Conservation (phyloP, 37 sponge, comb jelly and placozoan genomes). For the Oopsacas minuta region DNA sequence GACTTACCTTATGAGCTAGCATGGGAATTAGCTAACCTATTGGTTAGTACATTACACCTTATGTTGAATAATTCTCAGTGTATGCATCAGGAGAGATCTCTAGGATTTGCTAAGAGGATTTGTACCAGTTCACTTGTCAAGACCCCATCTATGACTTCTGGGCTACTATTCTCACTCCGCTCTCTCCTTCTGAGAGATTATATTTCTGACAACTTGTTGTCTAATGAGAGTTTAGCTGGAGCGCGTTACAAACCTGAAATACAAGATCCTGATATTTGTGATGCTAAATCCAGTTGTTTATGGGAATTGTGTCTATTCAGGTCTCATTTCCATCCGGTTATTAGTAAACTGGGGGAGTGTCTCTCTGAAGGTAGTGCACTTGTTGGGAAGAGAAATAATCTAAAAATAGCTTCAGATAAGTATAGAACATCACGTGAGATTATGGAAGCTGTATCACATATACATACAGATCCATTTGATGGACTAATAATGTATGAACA, state of each 20-base stretch:
- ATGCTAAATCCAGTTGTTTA: not conserved
- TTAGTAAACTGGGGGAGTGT: not conserved
- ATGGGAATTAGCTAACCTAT: not conserved
- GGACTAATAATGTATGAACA: not conserved
- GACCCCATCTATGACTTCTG: not conserved
- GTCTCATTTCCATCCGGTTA: not conserved
- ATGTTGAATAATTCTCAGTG: conserved; percentile 4
- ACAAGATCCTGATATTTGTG: not conserved
- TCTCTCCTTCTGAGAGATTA: not conserved
- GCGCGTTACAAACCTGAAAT: not conserved
- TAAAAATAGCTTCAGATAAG: conserved; percentile 14
- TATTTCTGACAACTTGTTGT: not conserved
- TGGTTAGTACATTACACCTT: not conserved
- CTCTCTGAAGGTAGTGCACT: conserved; percentile 1
- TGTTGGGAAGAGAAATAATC: conserved; percentile 11
- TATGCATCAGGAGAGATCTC: not conserved
- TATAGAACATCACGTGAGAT: not conserved
- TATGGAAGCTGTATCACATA: not conserved
- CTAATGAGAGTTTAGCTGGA: not conserved
- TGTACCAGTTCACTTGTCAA: not conserved
- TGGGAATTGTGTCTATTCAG: not conserved
- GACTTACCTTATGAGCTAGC: not conserved
- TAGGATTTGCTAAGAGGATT: conserved; percentile 6
- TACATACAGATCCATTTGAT: not conserved
- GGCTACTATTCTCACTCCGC: not conserved